phyloP scores from a whole-genome alignment of 1,140 invertebrate genomes.

The Proctacanthus coquilletti region DNA sequence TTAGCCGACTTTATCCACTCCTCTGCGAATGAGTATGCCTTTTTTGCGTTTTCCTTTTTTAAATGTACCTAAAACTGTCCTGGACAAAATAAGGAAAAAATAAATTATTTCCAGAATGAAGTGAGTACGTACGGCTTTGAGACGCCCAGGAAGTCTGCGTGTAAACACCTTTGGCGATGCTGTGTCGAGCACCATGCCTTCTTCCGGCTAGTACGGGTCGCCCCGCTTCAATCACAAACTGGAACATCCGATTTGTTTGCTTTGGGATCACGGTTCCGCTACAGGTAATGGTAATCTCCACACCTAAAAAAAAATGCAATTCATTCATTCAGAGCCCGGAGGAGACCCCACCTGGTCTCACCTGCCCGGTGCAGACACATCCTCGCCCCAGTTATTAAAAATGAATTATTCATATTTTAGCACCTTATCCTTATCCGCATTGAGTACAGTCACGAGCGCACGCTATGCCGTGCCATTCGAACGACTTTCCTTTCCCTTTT shows the following conservation, averaged over 20 bases:
- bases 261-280: slow-evolving; percentile 51
- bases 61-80: neutral
- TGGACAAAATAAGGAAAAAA: neutral
- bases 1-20: slow-evolving; percentile 7
- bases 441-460: neutral
- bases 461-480: neutral
- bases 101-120: slow-evolving; percentile 53
- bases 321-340: neutral
- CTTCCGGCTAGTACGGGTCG: slow-evolving; percentile 76
- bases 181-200: slow-evolving; percentile 97
- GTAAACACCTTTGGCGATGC: slow-evolving; percentile 97
- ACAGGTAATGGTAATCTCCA: slow-evolving; percentile 38
- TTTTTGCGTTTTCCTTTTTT: neutral
- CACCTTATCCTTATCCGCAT: no score
- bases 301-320: neutral
- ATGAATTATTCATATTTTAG: slow-evolving; percentile 3
- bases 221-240: slow-evolving; percentile 38
- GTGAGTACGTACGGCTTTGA: slow-evolving; percentile 92
- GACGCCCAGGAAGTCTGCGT: slow-evolving; percentile 83
- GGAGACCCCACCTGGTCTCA: neutral
- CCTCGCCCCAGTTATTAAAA: slow-evolving; percentile 3
- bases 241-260: slow-evolving; percentile 51
- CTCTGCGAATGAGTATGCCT: slow-evolving; percentile 12
- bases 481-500: neutral
- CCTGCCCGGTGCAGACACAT: no score